Evolutionary conservation across 1,140 invertebrate genomes (phyloP).

Genomic region (Onthophagus taurus): DNA sequence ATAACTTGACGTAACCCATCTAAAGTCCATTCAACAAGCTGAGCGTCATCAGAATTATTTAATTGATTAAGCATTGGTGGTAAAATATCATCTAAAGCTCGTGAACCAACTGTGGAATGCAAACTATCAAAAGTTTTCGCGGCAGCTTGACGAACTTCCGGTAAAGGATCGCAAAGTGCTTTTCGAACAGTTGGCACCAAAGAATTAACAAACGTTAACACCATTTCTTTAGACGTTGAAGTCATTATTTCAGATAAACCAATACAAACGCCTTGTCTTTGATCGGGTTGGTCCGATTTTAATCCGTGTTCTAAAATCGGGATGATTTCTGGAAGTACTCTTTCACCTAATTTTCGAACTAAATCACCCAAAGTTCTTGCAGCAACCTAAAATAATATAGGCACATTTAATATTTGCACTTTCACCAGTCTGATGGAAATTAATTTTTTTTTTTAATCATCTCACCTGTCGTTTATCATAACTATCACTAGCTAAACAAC

Average conservation of each 20-base stretch:
- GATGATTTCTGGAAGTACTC: slow-evolving; percentile 95
- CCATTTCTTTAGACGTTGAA: slow-evolving; percentile 92
- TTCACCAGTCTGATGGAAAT: not conserved
- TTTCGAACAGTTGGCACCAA: slow-evolving; percentile 94
- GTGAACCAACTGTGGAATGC: slow-evolving; percentile 85
- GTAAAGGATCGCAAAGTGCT: slow-evolving; percentile 86
- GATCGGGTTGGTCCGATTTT: slow-evolving; percentile 82
- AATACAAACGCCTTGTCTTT: slow-evolving; percentile 96
- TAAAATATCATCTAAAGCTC: slow-evolving; percentile 95
- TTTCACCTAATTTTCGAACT: slow-evolving; percentile 93
- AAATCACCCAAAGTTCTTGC: slow-evolving; percentile 94
- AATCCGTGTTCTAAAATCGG: slow-evolving; percentile 92
- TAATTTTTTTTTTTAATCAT: too few relatives aligned
- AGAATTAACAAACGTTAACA: slow-evolving; percentile 86
- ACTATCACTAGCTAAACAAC: slow-evolving; percentile 89
- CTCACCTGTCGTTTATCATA: slow-evolving; percentile 83
- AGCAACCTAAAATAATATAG: slow-evolving; percentile 55
- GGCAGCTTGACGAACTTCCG: slow-evolving; percentile 87
- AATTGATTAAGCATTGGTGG: slow-evolving; percentile 80
- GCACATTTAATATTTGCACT: not conserved
- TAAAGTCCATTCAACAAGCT: slow-evolving; percentile 72
- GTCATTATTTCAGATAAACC: slow-evolving; percentile 97
- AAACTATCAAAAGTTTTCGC: slow-evolving; percentile 95
- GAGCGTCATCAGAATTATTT: slow-evolving; percentile 64
- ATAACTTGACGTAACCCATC: slow-evolving; percentile 95